phyloP scores from a whole-genome alignment of 1,140 invertebrate genomes.

The Cheumatopsyche charites region DNA sequence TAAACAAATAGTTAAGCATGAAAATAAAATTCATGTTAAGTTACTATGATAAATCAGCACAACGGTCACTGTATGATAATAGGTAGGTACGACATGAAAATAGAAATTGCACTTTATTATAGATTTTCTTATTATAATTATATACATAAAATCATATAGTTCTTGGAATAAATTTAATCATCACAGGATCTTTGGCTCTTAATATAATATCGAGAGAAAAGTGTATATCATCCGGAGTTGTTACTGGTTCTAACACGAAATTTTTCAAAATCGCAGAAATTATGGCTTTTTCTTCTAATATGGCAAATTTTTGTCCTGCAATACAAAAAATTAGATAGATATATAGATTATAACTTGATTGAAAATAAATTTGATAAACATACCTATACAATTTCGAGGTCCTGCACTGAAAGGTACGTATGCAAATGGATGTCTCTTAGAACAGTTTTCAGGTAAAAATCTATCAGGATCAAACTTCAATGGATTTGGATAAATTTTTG shows the following conservation, averaged over 20 bases:
- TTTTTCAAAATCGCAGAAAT: constrained; percentile 71
- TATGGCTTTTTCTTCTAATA: constrained; percentile 75
- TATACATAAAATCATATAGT: neutral
- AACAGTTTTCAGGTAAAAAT: constrained; percentile 30
- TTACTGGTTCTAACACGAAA: constrained; percentile 66
- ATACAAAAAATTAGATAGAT: neutral
- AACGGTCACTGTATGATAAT: too few relatives aligned
- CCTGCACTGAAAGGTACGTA: constrained; percentile 34
- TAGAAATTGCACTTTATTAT: too few relatives aligned
- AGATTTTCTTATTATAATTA: too few relatives aligned
- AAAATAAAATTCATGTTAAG: too few relatives aligned
- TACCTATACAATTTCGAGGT: constrained; percentile 34
- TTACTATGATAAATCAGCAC: too few relatives aligned
- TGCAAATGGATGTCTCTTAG: constrained; percentile 27
- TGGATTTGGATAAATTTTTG: constrained; percentile 26
- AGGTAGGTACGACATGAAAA: too few relatives aligned
- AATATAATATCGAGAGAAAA: neutral
- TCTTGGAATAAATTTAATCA: neutral
- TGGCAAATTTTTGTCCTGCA: constrained; percentile 76
- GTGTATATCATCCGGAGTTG: constrained; percentile 47
- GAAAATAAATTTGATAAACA: too few relatives aligned
- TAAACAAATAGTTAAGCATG: too few relatives aligned
- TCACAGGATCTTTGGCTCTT: neutral
- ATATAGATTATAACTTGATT: too few relatives aligned
- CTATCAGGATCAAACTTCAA: constrained; percentile 29